Percentiles rank a stretch among this genome's conserved stretches.
Conservation (phyloP, 37 sponge, comb jelly and placozoan genomes). For the Ianthella basta region DNA sequence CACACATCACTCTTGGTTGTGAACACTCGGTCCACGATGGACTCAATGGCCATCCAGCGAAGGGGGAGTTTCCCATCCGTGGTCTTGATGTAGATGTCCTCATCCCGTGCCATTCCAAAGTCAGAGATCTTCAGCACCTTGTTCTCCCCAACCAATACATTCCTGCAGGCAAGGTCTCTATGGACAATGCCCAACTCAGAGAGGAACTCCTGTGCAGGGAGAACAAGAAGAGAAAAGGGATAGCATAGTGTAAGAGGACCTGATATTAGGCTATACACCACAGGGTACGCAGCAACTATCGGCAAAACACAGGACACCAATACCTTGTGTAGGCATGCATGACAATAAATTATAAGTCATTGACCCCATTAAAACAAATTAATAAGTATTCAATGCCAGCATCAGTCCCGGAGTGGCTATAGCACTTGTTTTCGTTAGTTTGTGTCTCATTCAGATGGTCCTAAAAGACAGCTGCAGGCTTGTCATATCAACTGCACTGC, state of each 20-base stretch:
- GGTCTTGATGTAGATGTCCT: constrained; percentile 52
- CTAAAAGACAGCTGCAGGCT: no score
- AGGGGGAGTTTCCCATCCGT: constrained; percentile 48
- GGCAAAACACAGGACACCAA: no score
- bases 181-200: constrained; percentile 63
- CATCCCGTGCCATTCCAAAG: constrained; percentile 61
- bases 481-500: no score
- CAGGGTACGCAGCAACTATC: no score
- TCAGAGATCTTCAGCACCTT: constrained; percentile 65
- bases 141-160: constrained; percentile 47
- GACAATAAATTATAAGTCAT: no score
- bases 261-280: no score
- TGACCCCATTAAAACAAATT: background rate
- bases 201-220: constrained; percentile 45
- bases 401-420: no score
- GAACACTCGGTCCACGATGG: constrained; percentile 48
- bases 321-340: no score
- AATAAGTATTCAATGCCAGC: background rate
- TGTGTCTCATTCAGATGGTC: no score
- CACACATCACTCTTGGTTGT: constrained; percentile 61
- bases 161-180: constrained; percentile 71
- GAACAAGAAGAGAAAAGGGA: background rate
- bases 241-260: no score
- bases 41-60: constrained; percentile 73
- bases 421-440: no score